Conservation (phyloP, 2,113 vertebrate genomes). For the Corythornis cristatus region DNA sequence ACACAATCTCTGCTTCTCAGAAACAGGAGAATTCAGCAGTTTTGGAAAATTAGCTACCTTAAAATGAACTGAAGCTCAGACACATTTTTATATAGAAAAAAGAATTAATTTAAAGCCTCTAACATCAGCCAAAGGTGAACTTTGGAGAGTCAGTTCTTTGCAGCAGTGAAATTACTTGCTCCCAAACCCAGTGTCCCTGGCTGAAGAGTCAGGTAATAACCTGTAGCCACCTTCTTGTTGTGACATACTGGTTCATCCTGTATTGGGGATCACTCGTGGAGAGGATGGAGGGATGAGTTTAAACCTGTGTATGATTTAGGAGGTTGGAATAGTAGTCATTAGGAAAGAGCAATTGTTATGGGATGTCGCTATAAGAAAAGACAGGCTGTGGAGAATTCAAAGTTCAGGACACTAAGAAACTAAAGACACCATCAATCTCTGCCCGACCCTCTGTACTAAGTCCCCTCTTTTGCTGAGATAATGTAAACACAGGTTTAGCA, state of each 20-base stretch:
- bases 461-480: background rate
- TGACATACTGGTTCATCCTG: conserved; percentile 29
- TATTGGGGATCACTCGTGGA: background rate
- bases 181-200: background rate
- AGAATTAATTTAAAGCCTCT: background rate
- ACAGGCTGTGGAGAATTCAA: background rate
- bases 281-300: background rate
- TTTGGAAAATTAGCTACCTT: background rate
- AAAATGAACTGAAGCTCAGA: background rate
- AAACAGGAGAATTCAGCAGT: background rate
- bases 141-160: background rate
- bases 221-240: background rate
- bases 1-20: background rate
- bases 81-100: background rate
- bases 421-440: background rate
- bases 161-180: background rate
- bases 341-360: conserved; percentile 26
- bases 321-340: conserved; percentile 50
- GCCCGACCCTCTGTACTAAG: background rate
- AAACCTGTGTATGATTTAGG: conserved; percentile 43
- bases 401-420: background rate
- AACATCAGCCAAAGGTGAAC: background rate
- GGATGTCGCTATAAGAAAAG: background rate
- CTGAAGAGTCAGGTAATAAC: background rate
- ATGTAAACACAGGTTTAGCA: background rate